phyloP scores from a whole-genome alignment of 2,797 vertebrate species.

The Telmatherina bonti region DNA sequence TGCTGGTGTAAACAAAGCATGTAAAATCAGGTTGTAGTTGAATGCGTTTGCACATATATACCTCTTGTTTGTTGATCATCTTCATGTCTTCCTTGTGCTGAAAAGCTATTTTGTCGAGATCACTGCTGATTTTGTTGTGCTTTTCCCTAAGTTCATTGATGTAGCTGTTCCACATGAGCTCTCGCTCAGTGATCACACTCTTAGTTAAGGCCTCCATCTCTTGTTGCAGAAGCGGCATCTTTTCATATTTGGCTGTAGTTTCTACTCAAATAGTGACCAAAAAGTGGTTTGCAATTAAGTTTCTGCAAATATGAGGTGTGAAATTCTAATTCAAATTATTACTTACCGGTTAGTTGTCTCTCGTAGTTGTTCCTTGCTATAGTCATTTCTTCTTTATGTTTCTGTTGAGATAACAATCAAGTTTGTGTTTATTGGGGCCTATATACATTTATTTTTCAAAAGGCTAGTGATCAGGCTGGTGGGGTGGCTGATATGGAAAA shows the following conservation, averaged over 20 bases:
- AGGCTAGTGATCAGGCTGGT: too few species aligned
- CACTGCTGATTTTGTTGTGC: conserved; percentile 82
- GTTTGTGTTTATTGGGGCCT: too few species aligned
- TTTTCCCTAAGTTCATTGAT: conserved; percentile 82
- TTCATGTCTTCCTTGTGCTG: conserved; percentile 80
- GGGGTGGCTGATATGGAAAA: too few species aligned
- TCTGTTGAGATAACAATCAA: conserved; percentile 78
- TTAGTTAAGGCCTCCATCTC: conserved; percentile 86
- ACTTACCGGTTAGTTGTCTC: conserved; percentile 86
- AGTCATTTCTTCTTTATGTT: conserved; percentile 85
- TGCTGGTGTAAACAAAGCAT: neutral
- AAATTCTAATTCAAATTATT: neutral
- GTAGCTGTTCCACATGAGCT: conserved; percentile 88
- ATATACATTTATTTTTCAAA: too few species aligned
- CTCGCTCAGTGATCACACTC: conserved; percentile 82
- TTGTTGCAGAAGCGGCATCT: conserved; percentile 80
- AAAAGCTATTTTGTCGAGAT: conserved; percentile 80
- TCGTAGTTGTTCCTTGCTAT: conserved; percentile 80
- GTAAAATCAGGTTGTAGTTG: neutral
- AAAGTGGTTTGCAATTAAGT: neutral
- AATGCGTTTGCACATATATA: neutral
- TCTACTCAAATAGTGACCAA: conserved; percentile 76
- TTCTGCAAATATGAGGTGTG: neutral
- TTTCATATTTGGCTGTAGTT: conserved; percentile 83
- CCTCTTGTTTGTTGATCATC: neutral